phyloP scores from a whole-genome alignment of 2,888 invertebrate species.

The Oscheius sp. region DNA sequence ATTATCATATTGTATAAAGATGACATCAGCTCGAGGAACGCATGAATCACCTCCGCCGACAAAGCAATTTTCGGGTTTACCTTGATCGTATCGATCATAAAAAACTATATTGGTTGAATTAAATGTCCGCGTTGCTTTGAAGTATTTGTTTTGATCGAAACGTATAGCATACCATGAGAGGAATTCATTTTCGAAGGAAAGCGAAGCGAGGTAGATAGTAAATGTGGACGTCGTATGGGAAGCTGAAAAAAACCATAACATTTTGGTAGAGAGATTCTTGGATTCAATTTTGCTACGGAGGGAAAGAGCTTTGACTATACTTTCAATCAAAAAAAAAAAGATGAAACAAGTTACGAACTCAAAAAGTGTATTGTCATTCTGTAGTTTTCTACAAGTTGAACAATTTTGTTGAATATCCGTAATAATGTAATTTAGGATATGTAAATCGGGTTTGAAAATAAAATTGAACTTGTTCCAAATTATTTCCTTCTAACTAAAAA shows the following conservation, averaged over 20 bases:
- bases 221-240: not conserved
- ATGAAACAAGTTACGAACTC: too few relatives aligned
- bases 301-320: too few relatives aligned
- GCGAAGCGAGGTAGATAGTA: not conserved
- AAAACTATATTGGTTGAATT: too few relatives aligned
- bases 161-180: not conserved
- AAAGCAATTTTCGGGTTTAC: not conserved
- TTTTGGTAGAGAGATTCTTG: conserved; percentile 2
- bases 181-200: conserved; percentile 4
- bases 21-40: conserved; percentile 15
- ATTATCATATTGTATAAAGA: conserved; percentile 22
- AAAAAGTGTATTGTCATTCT: too few relatives aligned
- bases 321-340: too few relatives aligned
- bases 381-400: too few relatives aligned
- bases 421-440: too few relatives aligned
- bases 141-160: not conserved
- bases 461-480: too few relatives aligned
- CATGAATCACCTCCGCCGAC: conserved; percentile 2
- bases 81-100: too few relatives aligned
- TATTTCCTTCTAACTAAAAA: not conserved
- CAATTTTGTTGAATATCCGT: too few relatives aligned
- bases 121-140: not conserved
- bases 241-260: not conserved
- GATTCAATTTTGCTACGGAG: too few relatives aligned
- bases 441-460: too few relatives aligned